Evolutionary conservation across 2,797 vertebrate species (phyloP).

Genomic region (Microcaecilia unicolor): DNA sequence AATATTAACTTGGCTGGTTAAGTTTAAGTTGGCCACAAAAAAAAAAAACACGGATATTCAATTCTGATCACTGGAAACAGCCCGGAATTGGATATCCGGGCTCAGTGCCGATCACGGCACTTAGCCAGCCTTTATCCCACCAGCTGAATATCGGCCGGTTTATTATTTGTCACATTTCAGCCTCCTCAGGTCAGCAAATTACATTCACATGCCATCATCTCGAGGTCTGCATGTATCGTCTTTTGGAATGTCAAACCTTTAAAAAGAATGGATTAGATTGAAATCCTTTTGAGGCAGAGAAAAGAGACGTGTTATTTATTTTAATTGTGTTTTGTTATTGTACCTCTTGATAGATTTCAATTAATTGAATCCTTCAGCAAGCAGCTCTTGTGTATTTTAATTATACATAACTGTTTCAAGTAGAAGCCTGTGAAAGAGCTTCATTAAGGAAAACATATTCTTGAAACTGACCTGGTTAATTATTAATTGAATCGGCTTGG

Average conservation of each 20-base stretch:
- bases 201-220: no score
- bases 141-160: no score
- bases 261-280: not conserved
- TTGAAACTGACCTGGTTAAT: not conserved
- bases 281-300: not conserved
- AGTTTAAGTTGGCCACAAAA: no score
- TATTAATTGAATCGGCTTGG: conserved; percentile 1
- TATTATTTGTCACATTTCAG: no score
- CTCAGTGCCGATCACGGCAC: no score
- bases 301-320: not conserved
- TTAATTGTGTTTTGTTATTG: conserved; percentile 8
- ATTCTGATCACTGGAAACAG: no score
- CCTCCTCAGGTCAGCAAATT: no score
- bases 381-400: conserved; percentile 9
- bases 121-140: no score
- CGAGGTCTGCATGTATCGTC: no score
- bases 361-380: conserved; percentile 10
- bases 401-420: conserved; percentile 7
- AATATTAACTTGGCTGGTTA: no score
- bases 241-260: not conserved
- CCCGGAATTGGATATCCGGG: no score
- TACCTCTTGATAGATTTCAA: not conserved
- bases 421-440: conserved; percentile 1
- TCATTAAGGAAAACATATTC: conserved; percentile 9
- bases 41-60: no score